Base-by-base conservation (phyloP, 2,888 invertebrate species). In the Acanthosoma haemorrhoidale region DNA sequence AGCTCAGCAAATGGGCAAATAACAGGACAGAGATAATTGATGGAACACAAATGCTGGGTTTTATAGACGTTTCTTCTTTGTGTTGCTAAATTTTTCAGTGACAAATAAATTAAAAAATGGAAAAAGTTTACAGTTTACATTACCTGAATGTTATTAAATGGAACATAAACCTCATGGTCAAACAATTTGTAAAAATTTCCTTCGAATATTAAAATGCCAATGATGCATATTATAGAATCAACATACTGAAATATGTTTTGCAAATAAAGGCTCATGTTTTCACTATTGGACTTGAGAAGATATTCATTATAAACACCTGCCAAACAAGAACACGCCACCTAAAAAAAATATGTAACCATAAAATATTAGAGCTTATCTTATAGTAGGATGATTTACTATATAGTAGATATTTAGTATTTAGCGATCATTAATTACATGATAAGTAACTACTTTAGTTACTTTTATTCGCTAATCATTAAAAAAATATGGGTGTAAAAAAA, bases 261-360 rank as follows among this genome's bases (percentile, higher is more conserved):
- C 74, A 96, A 82, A 81, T 92, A 94, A 77, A 96, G 91, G 78
- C 94, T 91, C 0, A 94, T 89, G 74, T 90, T 87, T 2, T 88
- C 86, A 16, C 93, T 93, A 76, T 88, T 87, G 31, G 89, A 89
- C 82, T 96, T 96, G 3, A 97, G 82, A 67, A 97, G 83, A 80
- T 92, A 94, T 79, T 97, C 96, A 79, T 96, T 96, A 80, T 96
- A 97, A 3, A 96, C 96, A 5, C 96, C 96, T 0, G 96, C 96
- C 72, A 95, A 81, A 76, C 96, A 96, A 0, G 96, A 96, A 78
- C 92, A 95, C 74, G 94, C 85, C 63, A 92, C 90, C 85, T 96
- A 90, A 18, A 90, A 85, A 73, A 87, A 82, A 71, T 88, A 68
- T 18, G 25, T 58, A n/a, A n/a, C n/a, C n/a, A n/a, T n/a, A n/a